Percentiles rank a stretch among this genome's conserved stretches.
Conservation (phyloP, 2,797 vertebrate species). For the Sylvia borin region DNA sequence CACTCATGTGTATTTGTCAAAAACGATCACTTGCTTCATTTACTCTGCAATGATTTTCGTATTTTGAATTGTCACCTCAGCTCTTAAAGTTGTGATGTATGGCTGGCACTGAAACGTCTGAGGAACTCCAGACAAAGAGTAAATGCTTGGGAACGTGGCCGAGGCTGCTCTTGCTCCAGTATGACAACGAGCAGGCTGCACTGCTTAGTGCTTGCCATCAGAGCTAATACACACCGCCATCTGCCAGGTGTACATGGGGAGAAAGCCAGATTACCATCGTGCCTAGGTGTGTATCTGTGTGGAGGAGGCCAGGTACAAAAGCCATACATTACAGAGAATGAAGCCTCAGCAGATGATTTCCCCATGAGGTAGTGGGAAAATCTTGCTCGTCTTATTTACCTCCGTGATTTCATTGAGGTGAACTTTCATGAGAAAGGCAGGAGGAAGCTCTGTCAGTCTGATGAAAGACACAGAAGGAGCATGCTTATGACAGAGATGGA, state of each 20-base stretch:
- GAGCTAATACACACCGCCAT: background rate
- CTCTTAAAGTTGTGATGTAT: constrained; percentile 57
- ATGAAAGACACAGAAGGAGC: background rate
- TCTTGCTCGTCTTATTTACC: background rate
- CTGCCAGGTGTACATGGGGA: background rate
- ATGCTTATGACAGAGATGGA: background rate
- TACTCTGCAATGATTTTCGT: constrained; percentile 58
- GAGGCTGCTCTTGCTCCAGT: constrained; percentile 1
- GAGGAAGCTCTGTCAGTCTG: background rate
- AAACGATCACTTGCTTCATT: constrained; percentile 68
- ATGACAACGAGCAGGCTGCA: constrained; percentile 1
- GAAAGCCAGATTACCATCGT: background rate
- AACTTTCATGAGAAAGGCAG: background rate
- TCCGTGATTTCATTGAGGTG: background rate
- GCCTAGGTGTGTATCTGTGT: background rate
- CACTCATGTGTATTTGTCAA: constrained; percentile 67
- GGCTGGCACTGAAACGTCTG: constrained; percentile 47
- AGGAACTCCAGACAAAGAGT: constrained; percentile 51
- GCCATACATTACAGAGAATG: background rate
- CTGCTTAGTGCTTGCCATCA: background rate
- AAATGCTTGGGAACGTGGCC: constrained; percentile 9
- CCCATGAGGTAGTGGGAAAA: background rate
- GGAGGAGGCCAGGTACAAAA: background rate
- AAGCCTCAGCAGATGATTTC: constrained; percentile 2
- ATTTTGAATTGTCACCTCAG: constrained; percentile 51